A percentile compares a stretch with the other conserved stretches of the same genome.
Evolutionary conservation across 1,140 invertebrate species (phyloP).

Genomic region (Acromyrmex echinatior): DNA sequence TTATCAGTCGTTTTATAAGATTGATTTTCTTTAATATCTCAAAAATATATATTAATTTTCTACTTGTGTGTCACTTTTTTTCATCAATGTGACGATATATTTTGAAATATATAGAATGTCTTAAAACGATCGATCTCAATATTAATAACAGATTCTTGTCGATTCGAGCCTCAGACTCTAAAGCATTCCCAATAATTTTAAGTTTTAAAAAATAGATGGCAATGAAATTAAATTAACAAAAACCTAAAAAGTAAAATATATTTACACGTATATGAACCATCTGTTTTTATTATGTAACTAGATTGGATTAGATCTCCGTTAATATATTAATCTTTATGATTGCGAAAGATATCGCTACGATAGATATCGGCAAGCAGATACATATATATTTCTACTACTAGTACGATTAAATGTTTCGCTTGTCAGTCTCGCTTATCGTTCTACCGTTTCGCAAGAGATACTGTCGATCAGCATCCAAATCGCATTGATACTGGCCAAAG

Average conservation of each 20-base stretch:
- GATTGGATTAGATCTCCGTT: background rate
- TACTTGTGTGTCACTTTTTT: too few relatives aligned
- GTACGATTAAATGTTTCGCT: constrained; percentile 30
- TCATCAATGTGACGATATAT: background rate
- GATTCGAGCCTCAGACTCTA: background rate
- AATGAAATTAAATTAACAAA: background rate
- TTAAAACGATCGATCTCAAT: background rate
- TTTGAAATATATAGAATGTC: background rate
- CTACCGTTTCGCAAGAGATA: constrained; percentile 38
- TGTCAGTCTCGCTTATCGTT: constrained; percentile 9
- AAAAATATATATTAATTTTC: too few relatives aligned
- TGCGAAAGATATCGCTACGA: background rate
- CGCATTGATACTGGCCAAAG: constrained; percentile 53
- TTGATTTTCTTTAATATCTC: too few relatives aligned
- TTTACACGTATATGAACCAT: background rate
- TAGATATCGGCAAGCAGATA: constrained; percentile 30
- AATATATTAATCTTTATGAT: background rate
- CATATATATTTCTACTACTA: background rate
- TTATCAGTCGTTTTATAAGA: too few relatives aligned
- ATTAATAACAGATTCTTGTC: background rate
- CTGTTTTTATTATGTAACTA: background rate
- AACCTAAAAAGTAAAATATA: background rate
- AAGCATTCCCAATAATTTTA: background rate
- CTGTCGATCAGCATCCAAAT: constrained; percentile 65
- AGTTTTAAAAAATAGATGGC: background rate